Conservation (phyloP, 2,113 vertebrate species). For the Acanthochromis polyacanthus region DNA sequence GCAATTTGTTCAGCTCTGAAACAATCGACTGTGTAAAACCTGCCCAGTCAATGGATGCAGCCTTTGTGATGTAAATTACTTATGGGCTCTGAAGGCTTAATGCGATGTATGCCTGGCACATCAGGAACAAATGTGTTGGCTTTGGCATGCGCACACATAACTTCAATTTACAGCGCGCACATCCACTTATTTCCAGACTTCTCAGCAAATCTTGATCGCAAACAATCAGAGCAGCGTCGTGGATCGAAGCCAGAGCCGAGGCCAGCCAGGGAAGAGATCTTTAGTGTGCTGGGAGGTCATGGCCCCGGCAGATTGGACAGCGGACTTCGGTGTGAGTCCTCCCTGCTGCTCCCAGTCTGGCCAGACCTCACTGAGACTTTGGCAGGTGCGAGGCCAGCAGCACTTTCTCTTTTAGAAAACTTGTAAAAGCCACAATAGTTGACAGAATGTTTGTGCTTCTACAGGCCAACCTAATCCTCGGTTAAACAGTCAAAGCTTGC, state of each 20-base stretch:
- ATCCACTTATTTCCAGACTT: not conserved
- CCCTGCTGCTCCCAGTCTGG: constrained; percentile 38
- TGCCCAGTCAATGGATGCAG: constrained; percentile 48
- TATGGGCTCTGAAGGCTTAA: constrained; percentile 62
- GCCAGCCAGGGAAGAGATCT: constrained; percentile 36
- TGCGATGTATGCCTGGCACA: constrained; percentile 68
- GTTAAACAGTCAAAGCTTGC: constrained; percentile 38
- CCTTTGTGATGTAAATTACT: constrained; percentile 76
- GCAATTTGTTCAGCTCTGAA: constrained; percentile 30
- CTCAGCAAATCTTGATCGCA: constrained; percentile 3
- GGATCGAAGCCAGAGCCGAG: constrained; percentile 43
- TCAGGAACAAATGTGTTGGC: constrained; percentile 67
- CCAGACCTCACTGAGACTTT: constrained; percentile 13
- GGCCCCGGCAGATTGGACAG: constrained; percentile 58
- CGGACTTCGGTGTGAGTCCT: constrained; percentile 31
- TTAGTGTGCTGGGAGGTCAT: constrained; percentile 45
- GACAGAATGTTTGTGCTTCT: constrained; percentile 39
- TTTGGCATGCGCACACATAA: constrained; percentile 50
- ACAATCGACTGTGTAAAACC: constrained; percentile 42
- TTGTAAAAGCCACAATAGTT: constrained; percentile 38
- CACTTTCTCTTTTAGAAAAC: constrained; percentile 28
- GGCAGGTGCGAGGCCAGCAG: constrained; percentile 49
- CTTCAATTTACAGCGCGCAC: constrained; percentile 35
- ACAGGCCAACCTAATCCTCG: constrained; percentile 8
- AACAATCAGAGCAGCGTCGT: constrained; percentile 10